These are phyloP conservation scores for Vicugna pacos DNA, from an alignment of 2,113 vertebrate species.

Conservation along the genomic window DNA sequence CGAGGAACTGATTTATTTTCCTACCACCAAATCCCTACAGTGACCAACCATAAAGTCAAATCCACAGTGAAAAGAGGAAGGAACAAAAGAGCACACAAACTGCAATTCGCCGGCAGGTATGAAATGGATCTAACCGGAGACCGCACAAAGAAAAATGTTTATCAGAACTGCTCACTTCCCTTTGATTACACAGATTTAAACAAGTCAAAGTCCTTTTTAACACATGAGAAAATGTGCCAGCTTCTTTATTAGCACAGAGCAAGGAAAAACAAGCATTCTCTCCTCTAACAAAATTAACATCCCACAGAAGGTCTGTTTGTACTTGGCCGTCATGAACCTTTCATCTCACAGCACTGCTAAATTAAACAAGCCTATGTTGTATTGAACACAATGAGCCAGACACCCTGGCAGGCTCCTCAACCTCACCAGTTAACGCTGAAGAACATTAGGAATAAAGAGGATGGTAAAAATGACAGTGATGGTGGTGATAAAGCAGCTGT, in stretches of 20 bases:
- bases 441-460: constrained; percentile 30
- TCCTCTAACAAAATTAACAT: constrained; percentile 63
- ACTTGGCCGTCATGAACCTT: constrained; percentile 68
- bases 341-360: constrained; percentile 61
- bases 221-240: constrained; percentile 68
- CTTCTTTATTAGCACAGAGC: constrained; percentile 67
- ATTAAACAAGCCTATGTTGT: constrained; percentile 70
- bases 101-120: constrained; percentile 15
- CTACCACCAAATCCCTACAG: constrained; percentile 46
- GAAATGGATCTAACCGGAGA: constrained; percentile 32
- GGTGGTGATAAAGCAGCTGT: neutral
- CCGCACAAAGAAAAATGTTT: constrained; percentile 58
- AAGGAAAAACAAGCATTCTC: constrained; percentile 70
- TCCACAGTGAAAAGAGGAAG: constrained; percentile 48
- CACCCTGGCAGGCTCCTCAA: constrained; percentile 26
- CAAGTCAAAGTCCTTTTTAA: constrained; percentile 60
- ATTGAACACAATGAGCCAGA: constrained; percentile 69
- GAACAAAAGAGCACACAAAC: constrained; percentile 48
- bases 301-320: constrained; percentile 74
- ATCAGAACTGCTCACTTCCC: constrained; percentile 54
- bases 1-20: constrained; percentile 54
- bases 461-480: neutral
- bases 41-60: constrained; percentile 44
- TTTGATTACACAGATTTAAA: constrained; percentile 61
- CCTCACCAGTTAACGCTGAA: neutral